phyloP scores from a whole-genome alignment of 1,140 invertebrate genomes.

The Rhopalosiphum maidis region DNA sequence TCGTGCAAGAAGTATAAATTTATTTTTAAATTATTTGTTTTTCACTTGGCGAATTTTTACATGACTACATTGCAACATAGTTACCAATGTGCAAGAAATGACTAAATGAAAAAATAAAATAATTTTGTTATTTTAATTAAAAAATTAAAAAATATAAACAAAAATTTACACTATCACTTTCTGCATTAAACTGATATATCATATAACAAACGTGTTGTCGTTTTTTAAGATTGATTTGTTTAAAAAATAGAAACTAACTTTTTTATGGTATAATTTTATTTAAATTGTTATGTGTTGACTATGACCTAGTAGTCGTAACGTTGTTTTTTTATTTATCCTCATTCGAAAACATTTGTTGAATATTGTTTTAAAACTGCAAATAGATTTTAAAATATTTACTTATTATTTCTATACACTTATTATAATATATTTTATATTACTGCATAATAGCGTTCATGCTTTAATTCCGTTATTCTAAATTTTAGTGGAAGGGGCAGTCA shows the following conservation, averaged over 20 bases:
- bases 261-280: neutral
- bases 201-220: neutral
- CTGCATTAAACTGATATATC: too few species aligned
- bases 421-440: neutral
- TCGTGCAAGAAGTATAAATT: too few species aligned
- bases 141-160: too few species aligned
- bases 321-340: neutral
- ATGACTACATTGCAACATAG: too few species aligned
- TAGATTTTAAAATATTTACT: neutral
- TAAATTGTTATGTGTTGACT: neutral
- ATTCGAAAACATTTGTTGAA: neutral
- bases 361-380: neutral
- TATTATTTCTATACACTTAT: neutral
- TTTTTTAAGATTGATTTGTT: neutral
- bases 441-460: neutral
- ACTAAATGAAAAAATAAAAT: neutral
- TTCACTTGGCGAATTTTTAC: too few species aligned
- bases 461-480: slow-evolving; percentile 11
- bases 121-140: too few species aligned
- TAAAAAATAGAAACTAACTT: neutral
- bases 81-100: neutral
- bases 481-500: neutral
- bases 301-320: neutral
- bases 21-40: too few species aligned
- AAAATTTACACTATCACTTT: too few species aligned